Evolutionary conservation across 2,113 vertebrate species (phyloP).

Genomic region (Opisthocomus hoazin): DNA sequence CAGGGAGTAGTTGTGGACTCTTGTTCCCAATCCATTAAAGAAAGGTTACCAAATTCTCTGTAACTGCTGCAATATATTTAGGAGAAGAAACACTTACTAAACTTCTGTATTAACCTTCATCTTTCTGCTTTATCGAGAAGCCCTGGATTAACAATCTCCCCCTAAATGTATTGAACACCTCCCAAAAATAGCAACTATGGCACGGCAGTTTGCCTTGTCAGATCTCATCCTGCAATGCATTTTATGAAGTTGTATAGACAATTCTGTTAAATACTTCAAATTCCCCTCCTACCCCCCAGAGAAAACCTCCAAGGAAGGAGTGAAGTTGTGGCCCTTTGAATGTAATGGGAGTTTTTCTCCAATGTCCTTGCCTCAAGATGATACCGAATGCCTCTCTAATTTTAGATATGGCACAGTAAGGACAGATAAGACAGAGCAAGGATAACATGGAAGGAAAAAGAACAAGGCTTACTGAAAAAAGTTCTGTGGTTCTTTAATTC

Average conservation of each 20-base stretch:
- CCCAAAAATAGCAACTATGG: background rate
- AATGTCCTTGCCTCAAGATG: background rate
- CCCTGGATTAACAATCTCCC: background rate
- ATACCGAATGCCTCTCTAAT: slow-evolving; percentile 22
- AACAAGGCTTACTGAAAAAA: background rate
- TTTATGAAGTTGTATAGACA: background rate
- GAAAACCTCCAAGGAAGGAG: background rate
- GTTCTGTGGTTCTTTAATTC: background rate
- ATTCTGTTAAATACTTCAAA: background rate
- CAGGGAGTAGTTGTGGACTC: background rate
- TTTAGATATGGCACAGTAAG: slow-evolving; percentile 1
- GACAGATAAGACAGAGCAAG: background rate
- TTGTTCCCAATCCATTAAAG: background rate
- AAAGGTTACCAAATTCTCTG: background rate
- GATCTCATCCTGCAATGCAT: background rate
- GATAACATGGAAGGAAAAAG: background rate
- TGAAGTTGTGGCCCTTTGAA: background rate
- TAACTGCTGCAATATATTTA: background rate
- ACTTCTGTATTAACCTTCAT: background rate
- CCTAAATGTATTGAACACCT: background rate
- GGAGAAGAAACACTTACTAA: background rate
- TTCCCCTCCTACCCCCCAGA: background rate
- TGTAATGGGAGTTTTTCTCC: background rate
- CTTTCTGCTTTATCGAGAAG: background rate
- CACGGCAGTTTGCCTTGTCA: background rate